Percentiles rank a stretch among this genome's conserved stretches.
phyloP scores from a whole-genome alignment of 2,797 vertebrate species.

The Novumbra hubbsi region DNA sequence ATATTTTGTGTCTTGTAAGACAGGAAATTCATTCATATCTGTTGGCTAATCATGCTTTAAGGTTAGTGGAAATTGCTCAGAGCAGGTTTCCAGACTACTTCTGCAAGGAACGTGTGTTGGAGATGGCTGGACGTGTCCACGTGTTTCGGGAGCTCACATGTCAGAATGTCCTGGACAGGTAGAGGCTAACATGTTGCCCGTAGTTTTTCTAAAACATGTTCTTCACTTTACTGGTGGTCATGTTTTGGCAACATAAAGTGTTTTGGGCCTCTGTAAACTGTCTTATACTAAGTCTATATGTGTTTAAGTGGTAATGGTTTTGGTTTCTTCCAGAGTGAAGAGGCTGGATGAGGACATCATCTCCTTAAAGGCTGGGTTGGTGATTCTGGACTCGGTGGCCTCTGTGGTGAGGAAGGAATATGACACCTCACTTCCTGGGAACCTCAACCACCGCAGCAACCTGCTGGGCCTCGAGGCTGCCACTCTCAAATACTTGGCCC shows the following conservation, averaged over 20 bases:
- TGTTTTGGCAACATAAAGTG: background rate
- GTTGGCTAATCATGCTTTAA: slow-evolving; percentile 36
- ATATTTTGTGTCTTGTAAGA: background rate
- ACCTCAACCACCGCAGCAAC: slow-evolving; percentile 76
- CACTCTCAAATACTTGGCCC: slow-evolving; percentile 79
- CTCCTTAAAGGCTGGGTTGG: slow-evolving; percentile 73
- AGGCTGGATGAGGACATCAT: slow-evolving; percentile 85
- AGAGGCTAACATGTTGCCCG: slow-evolving; percentile 14
- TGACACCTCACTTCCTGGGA: slow-evolving; percentile 78
- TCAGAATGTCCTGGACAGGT: slow-evolving; percentile 77
- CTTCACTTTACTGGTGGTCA: background rate
- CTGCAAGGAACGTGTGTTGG: slow-evolving; percentile 73
- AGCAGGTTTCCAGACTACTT: slow-evolving; percentile 76
- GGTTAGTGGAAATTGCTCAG: slow-evolving; percentile 79
- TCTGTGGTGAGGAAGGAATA: slow-evolving; percentile 86
- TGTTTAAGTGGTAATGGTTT: background rate
- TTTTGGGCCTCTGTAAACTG: background rate
- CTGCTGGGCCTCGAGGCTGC: slow-evolving; percentile 76
- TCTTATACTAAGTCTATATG: background rate
- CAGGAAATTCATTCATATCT: too few species aligned
- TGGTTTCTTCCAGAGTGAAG: slow-evolving; percentile 64
- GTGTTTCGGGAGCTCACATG: slow-evolving; percentile 81
- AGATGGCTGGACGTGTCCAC: slow-evolving; percentile 73
- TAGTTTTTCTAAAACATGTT: background rate
- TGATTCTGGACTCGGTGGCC: slow-evolving; percentile 82